phyloP scores from a whole-genome alignment of 2,888 invertebrate species.

The Tholera decimalis region DNA sequence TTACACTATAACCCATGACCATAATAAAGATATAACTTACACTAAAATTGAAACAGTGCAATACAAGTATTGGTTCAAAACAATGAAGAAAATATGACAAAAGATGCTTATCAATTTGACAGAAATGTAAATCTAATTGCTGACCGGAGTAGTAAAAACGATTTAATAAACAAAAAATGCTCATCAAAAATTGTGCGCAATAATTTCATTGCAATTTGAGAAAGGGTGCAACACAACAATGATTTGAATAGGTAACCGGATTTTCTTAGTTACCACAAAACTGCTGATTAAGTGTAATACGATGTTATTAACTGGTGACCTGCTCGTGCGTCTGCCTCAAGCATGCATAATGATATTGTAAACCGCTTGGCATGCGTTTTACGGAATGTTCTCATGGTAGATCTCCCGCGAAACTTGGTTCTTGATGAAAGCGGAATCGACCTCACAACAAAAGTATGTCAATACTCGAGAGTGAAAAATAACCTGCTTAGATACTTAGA shows the following conservation, averaged over 20 bases:
- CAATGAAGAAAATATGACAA: neutral
- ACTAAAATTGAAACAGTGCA: neutral
- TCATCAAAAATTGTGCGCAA: neutral
- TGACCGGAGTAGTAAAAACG: neutral
- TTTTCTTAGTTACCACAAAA: slow-evolving; percentile 16
- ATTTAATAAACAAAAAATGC: neutral
- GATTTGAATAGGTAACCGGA: neutral
- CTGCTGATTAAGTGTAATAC: slow-evolving; percentile 39
- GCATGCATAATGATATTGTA: slow-evolving; percentile 28
- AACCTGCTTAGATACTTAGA: neutral
- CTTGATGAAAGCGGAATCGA: slow-evolving; percentile 59
- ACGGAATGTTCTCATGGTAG: slow-evolving; percentile 57
- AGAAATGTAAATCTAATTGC: neutral
- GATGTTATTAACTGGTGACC: slow-evolving; percentile 36
- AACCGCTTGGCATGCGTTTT: slow-evolving; percentile 31
- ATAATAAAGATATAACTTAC: slow-evolving; percentile 7
- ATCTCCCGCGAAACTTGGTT: slow-evolving; percentile 61
- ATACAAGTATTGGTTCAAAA: neutral
- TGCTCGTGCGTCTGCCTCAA: slow-evolving; percentile 51
- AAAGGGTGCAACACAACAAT: slow-evolving; percentile 20
- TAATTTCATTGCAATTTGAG: neutral
- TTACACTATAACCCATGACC: neutral
- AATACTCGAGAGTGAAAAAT: neutral
- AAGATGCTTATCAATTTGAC: neutral
- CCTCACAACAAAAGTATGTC: slow-evolving; percentile 23